Evolutionary conservation across 23 tunicate genomes (phyloP).

Genomic region (Halocynthia aurantium): DNA sequence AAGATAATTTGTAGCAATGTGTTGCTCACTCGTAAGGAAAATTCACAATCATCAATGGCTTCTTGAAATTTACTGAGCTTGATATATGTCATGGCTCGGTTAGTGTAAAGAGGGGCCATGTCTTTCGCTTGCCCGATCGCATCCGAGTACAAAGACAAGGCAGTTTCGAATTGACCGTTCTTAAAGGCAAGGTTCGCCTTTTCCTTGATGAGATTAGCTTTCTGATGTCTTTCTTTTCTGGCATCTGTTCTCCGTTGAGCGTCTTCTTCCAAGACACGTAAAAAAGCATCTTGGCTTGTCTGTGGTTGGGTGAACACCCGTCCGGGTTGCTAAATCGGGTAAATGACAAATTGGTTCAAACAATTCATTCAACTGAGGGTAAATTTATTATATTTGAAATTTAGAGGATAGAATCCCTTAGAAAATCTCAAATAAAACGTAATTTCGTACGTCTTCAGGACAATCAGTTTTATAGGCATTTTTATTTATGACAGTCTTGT

Average conservation of each 20-base stretch:
- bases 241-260: constrained; percentile 52
- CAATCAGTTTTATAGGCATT: constrained; percentile 43
- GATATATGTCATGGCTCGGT: constrained; percentile 67
- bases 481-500: constrained; percentile 59
- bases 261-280: constrained; percentile 67
- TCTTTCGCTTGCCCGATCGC: constrained; percentile 66
- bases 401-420: too few relatives aligned
- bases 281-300: constrained; percentile 52
- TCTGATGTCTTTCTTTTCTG: constrained; percentile 62
- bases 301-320: constrained; percentile 28
- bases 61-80: constrained; percentile 47
- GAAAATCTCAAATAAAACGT: neutral
- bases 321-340: too few relatives aligned
- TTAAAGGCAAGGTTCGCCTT: constrained; percentile 63
- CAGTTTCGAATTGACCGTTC: constrained; percentile 28
- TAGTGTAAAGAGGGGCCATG: constrained; percentile 67
- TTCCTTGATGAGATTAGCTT: constrained; percentile 63
- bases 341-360: neutral
- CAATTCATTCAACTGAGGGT: neutral
- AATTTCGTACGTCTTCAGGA: neutral
- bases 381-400: too few relatives aligned
- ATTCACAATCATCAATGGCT: constrained; percentile 79
- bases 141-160: constrained; percentile 52
- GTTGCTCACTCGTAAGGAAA: constrained; percentile 45
- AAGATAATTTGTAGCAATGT: too few relatives aligned